Base-by-base conservation (phyloP, 2,113 vertebrate species). In the Psammodynastes pulverulentus region DNA sequence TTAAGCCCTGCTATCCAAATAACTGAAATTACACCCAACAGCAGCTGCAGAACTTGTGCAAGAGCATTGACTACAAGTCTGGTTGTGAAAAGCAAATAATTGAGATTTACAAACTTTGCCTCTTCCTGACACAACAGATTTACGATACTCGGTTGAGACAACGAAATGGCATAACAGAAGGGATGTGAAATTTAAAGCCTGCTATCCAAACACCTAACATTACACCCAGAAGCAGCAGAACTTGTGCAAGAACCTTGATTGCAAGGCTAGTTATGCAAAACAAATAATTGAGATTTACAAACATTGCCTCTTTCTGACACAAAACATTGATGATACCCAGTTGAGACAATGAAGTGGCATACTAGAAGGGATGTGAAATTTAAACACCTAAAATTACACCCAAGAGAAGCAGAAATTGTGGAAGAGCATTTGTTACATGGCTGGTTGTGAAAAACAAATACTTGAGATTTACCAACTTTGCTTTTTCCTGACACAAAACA, bases 81-180 rank as follows among this genome's bases (percentile, higher is more conserved):
- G 86, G 86, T 0, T 0, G 5, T 29, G 89, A 51, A 58, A 46
- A 46, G 62, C 12, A 88, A 29, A 93, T 87, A 10, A 79, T 67
- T 94, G 95, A 89, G 67, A 29, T 93, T 93, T 90, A 72, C 84
- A 9, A n/a, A 17, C 84, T 23, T 94, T 95, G 88, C 86, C 39
- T 93, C 58, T 52, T 62, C 89, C 48, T 52, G 0, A 90, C 87
- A 23, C 0, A 0, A 62, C 26, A 58, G 45, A 53, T 56, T 53
- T 92, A 93, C 95, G 94, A 96, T 96, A 94, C 96, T 96, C 94
- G 94, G 91, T 51, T 90, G 67, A 89, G 86, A 93, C 91, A 93
- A 92, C 91, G 93, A 96, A n/a, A n/a, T 62, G 19, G 24, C 34
- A 1, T 45, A 15, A 19, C 24, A n/a, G 84, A 91, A 21, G 21